A percentile compares a stretch with the other conserved stretches of the same genome.
Conservation (phyloP, 30 jellyfish, hydroid and myxozoan genomes). For the Aurelia aurita complex sp. Pacific region DNA sequence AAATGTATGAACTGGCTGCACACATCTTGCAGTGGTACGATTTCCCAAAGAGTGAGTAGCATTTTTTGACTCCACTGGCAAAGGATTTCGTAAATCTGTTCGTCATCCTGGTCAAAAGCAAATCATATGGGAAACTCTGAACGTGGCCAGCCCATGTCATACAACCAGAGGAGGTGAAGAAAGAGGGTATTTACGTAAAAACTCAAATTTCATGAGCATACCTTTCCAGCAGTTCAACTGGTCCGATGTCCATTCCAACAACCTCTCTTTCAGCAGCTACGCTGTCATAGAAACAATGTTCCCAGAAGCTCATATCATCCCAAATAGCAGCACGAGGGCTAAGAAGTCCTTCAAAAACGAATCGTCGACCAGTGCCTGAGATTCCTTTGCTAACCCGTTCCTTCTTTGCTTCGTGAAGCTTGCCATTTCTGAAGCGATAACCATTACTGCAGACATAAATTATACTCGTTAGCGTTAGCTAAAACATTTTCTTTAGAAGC, state of each 20-base stretch:
- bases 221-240: constrained; percentile 82
- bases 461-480: too few species aligned
- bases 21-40: too few species aligned
- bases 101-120: too few species aligned
- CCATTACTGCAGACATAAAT: constrained; percentile 51
- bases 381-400: constrained; percentile 94
- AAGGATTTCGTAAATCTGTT: too few species aligned
- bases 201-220: neutral
- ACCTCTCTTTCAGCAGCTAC: constrained; percentile 96
- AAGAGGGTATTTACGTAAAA: too few species aligned
- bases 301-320: constrained; percentile 96
- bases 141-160: too few species aligned
- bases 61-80: too few species aligned
- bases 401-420: constrained; percentile 48
- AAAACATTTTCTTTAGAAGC: too few species aligned
- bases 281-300: constrained; percentile 80
- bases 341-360: constrained; percentile 80
- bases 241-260: constrained; percentile 87
- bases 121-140: too few species aligned
- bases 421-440: constrained; percentile 62
- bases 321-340: constrained; percentile 77
- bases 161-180: too few species aligned
- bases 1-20: too few species aligned
- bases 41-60: too few species aligned
- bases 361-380: constrained; percentile 94